These are phyloP conservation scores for Planococcus citri DNA, from an alignment of 1,140 invertebrate genomes.

Conservation along the genomic window DNA sequence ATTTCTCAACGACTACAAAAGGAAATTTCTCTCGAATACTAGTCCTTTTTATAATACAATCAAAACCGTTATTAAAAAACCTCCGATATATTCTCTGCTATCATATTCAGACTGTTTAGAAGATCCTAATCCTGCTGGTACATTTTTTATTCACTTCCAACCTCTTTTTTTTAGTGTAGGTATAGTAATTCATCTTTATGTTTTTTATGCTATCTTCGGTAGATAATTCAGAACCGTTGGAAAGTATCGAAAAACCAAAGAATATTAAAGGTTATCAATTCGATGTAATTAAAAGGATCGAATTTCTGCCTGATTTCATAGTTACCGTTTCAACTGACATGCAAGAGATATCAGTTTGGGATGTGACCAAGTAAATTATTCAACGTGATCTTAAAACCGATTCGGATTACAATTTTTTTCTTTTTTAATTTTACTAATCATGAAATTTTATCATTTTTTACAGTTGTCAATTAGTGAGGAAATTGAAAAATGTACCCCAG, in stretches of 20 bases:
- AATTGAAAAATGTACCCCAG: slow-evolving; percentile 52
- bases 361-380: slow-evolving; percentile 43
- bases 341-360: slow-evolving; percentile 69
- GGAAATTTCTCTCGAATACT: background rate
- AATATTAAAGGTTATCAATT: background rate
- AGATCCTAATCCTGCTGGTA: background rate
- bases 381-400: too few relatives aligned
- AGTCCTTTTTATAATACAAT: slow-evolving; percentile 10
- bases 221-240: background rate
- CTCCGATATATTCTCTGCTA: slow-evolving; percentile 13
- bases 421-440: too few relatives aligned
- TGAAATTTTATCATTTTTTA: slow-evolving; percentile 23
- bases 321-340: slow-evolving; percentile 55
- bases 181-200: too few relatives aligned
- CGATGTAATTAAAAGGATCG: slow-evolving; percentile 21
- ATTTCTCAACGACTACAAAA: slow-evolving; percentile 12
- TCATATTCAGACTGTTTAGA: background rate
- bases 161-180: background rate
- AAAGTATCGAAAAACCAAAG: background rate
- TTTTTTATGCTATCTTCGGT: background rate
- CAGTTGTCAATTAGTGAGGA: slow-evolving; percentile 48
- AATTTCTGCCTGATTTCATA: slow-evolving; percentile 44
- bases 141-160: background rate
- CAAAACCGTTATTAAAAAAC: background rate
- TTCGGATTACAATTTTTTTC: background rate